Percentiles rank a stretch among this genome's conserved stretches.
Conservation (phyloP, 30 jellyfish, hydroid and myxozoan species). For the Pelagia noctiluca region DNA sequence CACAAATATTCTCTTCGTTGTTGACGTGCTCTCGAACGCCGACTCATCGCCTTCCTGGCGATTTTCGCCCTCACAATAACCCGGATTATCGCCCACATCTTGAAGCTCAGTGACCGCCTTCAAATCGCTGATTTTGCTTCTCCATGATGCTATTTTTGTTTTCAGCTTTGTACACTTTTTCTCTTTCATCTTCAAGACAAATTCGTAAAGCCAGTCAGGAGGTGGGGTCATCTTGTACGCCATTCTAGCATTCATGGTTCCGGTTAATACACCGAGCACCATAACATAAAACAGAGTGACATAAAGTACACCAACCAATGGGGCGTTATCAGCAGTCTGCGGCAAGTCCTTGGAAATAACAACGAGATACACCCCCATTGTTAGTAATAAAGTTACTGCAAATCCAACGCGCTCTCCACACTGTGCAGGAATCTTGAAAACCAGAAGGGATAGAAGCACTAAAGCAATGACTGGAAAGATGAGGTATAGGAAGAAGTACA, state of each 20-base stretch:
- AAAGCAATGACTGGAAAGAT: conserved; percentile 67
- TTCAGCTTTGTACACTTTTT: conserved; percentile 40
- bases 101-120: conserved; percentile 1
- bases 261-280: conserved; percentile 67
- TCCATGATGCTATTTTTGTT: conserved; percentile 41
- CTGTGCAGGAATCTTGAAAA: conserved; percentile 70
- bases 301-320: conserved; percentile 62
- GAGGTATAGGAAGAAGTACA: conserved; percentile 64
- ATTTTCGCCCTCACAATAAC: no score
- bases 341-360: conserved; percentile 75
- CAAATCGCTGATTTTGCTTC: background rate
- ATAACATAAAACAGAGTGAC: conserved; percentile 66
- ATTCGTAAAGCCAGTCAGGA: conserved; percentile 42
- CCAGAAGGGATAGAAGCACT: conserved; percentile 54
- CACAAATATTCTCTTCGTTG: no score
- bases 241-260: conserved; percentile 61
- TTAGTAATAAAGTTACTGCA: conserved; percentile 57
- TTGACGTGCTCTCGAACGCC: no score
- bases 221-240: conserved; percentile 63
- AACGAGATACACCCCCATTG: conserved; percentile 67
- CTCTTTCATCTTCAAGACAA: conserved; percentile 45
- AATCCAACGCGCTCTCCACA: conserved; percentile 80
- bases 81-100: no score
- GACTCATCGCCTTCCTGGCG: no score
- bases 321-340: conserved; percentile 65